Conservation (phyloP, 2,113 vertebrate species). For the Heloderma charlesbogerti region DNA sequence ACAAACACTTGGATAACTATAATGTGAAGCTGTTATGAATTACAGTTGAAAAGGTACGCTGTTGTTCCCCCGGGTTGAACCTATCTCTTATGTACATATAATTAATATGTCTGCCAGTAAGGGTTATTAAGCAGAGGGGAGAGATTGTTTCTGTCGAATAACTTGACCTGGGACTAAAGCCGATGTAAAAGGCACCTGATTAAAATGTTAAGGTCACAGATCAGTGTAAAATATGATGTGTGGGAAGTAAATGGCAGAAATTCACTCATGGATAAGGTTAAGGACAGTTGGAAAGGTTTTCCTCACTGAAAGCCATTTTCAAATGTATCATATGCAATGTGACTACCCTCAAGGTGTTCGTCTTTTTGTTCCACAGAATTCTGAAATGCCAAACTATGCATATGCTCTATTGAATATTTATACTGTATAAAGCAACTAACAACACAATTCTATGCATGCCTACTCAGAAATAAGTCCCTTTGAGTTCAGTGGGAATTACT, state of each 20-base stretch:
- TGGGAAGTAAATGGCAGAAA: slow-evolving; percentile 60
- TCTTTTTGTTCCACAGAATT: not conserved
- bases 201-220: slow-evolving; percentile 67
- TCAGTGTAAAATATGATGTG: slow-evolving; percentile 72
- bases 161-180: slow-evolving; percentile 68
- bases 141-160: slow-evolving; percentile 65
- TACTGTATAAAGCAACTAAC: not conserved
- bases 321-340: slow-evolving; percentile 35
- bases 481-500: not conserved
- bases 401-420: not conserved
- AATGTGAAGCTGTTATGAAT: slow-evolving; percentile 11
- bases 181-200: slow-evolving; percentile 71
- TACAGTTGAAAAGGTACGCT: slow-evolving; percentile 46
- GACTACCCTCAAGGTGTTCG: not conserved
- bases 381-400: not conserved
- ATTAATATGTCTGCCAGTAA: slow-evolving; percentile 74
- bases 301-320: slow-evolving; percentile 27
- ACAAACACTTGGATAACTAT: slow-evolving; percentile 29
- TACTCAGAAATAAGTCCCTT: not conserved
- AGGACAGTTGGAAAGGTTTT: not conserved
- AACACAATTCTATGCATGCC: not conserved
- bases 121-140: slow-evolving; percentile 67
- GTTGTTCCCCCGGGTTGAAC: slow-evolving; percentile 48
- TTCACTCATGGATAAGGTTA: slow-evolving; percentile 50
- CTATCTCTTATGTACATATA: slow-evolving; percentile 69